Evolutionary conservation across 92 coral and sea anemone species (phyloP).

Genomic region (Siderastrea siderea): DNA sequence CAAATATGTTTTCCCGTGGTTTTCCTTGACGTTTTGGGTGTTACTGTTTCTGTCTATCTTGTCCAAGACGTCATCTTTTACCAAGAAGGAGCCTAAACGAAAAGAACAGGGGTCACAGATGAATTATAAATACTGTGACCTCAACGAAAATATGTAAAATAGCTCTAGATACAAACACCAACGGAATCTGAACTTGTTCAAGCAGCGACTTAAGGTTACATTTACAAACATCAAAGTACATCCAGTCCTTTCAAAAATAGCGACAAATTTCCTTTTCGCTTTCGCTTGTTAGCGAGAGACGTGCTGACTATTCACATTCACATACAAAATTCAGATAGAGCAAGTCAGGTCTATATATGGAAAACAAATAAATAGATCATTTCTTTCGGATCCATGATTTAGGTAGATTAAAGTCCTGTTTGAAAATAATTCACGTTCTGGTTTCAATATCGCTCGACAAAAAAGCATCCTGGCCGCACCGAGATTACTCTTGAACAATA

Average conservation of each 20-base stretch:
- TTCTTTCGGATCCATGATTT: neutral
- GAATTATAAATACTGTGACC: neutral
- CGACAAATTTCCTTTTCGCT: no score
- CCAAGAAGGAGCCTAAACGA: neutral
- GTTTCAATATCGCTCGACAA: neutral
- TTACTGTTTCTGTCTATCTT: neutral
- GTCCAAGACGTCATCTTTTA: neutral
- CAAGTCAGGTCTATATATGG: no score
- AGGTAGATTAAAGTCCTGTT: neutral
- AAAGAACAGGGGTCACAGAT: neutral
- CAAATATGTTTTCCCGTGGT: neutral
- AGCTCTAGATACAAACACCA: neutral
- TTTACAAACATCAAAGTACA: no score
- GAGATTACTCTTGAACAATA: no score
- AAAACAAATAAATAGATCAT: neutral
- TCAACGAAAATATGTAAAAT: neutral
- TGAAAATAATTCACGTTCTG: neutral
- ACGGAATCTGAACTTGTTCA: no score
- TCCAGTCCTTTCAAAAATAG: no score
- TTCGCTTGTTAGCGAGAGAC: no score
- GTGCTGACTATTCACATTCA: no score
- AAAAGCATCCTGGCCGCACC: neutral
- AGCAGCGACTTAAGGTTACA: no score
- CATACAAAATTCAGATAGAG: neutral
- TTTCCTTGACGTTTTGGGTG: neutral